A percentile compares a stretch with the other conserved stretches of the same genome.
Evolutionary conservation across 1,140 invertebrate genomes (phyloP).

Genomic region (Drosophila orena): DNA sequence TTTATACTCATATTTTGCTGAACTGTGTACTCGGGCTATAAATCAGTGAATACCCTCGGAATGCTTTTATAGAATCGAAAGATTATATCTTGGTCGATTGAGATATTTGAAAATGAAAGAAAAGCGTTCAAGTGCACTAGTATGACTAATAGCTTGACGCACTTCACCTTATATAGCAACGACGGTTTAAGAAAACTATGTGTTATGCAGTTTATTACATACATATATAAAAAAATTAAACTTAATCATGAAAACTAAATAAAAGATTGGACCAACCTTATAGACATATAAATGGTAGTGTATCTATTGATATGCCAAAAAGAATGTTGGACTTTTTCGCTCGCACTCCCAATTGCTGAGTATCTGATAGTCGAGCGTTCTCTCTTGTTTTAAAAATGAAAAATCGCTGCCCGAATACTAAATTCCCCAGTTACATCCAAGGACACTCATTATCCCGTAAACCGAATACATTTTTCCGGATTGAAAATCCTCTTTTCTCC

Average conservation of each 20-base stretch:
- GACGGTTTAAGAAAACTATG: too few relatives aligned
- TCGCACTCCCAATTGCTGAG: too few relatives aligned
- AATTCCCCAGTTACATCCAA: constrained; percentile 1
- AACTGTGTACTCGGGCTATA: background rate
- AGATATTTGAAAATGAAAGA: background rate
- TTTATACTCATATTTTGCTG: background rate
- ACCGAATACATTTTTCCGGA: constrained; percentile 29
- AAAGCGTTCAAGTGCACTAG: background rate
- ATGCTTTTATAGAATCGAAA: background rate
- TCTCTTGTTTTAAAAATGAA: too few relatives aligned
- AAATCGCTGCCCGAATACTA: too few relatives aligned
- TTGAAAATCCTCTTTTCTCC: constrained; percentile 23
- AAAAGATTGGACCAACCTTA: background rate
- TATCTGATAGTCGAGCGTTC: too few relatives aligned
- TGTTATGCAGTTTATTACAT: too few relatives aligned
- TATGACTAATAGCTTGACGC: too few relatives aligned
- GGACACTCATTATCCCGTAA: background rate
- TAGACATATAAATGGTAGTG: too few relatives aligned
- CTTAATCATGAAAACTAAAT: background rate
- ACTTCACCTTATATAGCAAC: too few relatives aligned
- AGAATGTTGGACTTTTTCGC: too few relatives aligned
- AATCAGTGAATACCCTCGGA: background rate
- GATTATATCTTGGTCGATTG: too few relatives aligned
- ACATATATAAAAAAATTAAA: background rate
- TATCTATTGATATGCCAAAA: too few relatives aligned